phyloP scores from a whole-genome alignment of 2,888 invertebrate genomes.

The Drosophila borealis region DNA sequence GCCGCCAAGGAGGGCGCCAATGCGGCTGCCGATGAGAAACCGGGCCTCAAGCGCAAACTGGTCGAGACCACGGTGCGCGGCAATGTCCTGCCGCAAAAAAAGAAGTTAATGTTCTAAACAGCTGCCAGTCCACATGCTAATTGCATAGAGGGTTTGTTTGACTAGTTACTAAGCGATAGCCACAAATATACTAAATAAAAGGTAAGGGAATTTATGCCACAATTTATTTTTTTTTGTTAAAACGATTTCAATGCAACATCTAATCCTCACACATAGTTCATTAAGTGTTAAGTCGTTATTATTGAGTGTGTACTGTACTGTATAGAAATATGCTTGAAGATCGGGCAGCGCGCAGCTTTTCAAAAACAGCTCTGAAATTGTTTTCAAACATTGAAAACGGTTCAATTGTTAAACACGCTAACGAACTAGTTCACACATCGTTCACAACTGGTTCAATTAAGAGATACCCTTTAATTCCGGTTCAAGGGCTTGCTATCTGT shows the following conservation, averaged over 20 bases:
- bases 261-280: too few relatives aligned
- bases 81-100: constrained; percentile 85
- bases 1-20: constrained; percentile 68
- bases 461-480: too few relatives aligned
- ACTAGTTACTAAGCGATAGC: constrained; percentile 27
- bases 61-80: constrained; percentile 87
- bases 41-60: constrained; percentile 88
- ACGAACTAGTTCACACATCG: too few relatives aligned
- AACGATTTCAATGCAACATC: too few relatives aligned
- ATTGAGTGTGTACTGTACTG: background rate
- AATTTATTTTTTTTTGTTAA: background rate
- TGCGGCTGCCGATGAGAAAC: constrained; percentile 84
- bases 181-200: constrained; percentile 20
- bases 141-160: constrained; percentile 23
- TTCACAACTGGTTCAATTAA: too few relatives aligned
- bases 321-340: background rate
- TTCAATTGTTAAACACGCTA: too few relatives aligned
- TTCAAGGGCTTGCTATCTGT: background rate
- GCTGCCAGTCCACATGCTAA: constrained; percentile 24
- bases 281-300: background rate
- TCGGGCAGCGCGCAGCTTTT: too few relatives aligned
- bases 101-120: constrained; percentile 86
- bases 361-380: too few relatives aligned
- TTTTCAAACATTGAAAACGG: too few relatives aligned
- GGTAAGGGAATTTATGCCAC: constrained; percentile 5